Conservation (phyloP, 2,888 invertebrate genomes). For the Limulus polyphemus region DNA sequence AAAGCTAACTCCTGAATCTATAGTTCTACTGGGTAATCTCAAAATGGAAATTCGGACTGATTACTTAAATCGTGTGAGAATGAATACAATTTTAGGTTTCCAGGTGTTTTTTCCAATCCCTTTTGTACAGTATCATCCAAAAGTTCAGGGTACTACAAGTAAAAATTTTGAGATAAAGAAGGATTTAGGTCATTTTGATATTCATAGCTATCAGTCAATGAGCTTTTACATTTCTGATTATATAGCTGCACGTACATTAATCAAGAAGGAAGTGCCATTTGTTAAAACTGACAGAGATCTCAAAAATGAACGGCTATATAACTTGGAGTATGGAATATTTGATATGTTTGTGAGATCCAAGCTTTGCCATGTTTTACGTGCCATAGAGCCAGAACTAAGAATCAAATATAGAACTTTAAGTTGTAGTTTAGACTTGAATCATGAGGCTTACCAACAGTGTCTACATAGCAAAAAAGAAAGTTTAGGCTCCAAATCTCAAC, state of each 20-base stretch:
- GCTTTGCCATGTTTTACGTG: slow-evolving; percentile 58
- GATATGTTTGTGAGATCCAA: slow-evolving; percentile 56
- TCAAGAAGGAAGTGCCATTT: slow-evolving; percentile 48
- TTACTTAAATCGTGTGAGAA: slow-evolving; percentile 81
- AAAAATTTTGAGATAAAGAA: slow-evolving; percentile 54
- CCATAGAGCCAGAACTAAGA: slow-evolving; percentile 64
- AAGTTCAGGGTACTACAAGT: slow-evolving; percentile 15
- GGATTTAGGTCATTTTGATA: slow-evolving; percentile 65
- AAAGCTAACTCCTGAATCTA: slow-evolving; percentile 57
- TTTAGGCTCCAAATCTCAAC: slow-evolving; percentile 19
- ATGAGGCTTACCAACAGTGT: slow-evolving; percentile 13
- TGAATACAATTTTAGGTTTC: slow-evolving; percentile 80
- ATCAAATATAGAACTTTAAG: slow-evolving; percentile 37
- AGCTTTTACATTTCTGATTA: slow-evolving; percentile 77
- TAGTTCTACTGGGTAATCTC: slow-evolving; percentile 54
- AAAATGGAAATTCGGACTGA: slow-evolving; percentile 60
- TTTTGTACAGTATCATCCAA: slow-evolving; percentile 72
- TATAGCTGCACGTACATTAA: slow-evolving; percentile 50
- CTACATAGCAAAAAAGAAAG: slow-evolving; percentile 12
- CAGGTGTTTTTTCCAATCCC: slow-evolving; percentile 87
- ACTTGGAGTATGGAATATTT: slow-evolving; percentile 40
- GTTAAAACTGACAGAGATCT: slow-evolving; percentile 50
- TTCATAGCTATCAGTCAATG: slow-evolving; percentile 54
- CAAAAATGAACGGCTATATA: slow-evolving; percentile 33
- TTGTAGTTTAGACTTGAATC: slow-evolving; percentile 10